phyloP scores from a whole-genome alignment of 2,113 vertebrate genomes.

The Psittacus erithacus region DNA sequence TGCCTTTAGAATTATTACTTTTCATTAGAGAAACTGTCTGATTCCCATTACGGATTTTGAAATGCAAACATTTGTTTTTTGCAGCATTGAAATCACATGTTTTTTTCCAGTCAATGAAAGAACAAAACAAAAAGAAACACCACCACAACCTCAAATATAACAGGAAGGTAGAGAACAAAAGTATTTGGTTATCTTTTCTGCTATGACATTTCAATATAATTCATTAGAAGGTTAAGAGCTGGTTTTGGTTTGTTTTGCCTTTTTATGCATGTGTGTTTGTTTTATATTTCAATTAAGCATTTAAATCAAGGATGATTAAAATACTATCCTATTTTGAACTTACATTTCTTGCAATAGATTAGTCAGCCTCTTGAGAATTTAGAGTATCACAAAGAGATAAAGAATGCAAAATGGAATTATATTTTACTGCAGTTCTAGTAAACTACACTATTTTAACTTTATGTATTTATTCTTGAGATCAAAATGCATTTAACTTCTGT shows the following conservation, averaged over 20 bases:
- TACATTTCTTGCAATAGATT: neutral
- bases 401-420: neutral
- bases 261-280: neutral
- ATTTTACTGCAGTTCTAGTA: neutral
- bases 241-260: neutral
- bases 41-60: neutral
- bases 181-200: neutral
- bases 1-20: neutral
- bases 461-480: neutral
- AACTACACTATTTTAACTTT: neutral
- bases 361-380: neutral
- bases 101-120: neutral
- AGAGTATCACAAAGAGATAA: neutral
- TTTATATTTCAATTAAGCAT: neutral
- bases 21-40: neutral
- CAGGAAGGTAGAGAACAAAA: neutral
- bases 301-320: neutral
- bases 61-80: neutral
- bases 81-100: neutral
- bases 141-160: neutral
- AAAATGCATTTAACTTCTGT: neutral
- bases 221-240: neutral
- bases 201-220: neutral
- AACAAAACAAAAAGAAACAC: rapidly evolving
- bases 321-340: neutral